Percentiles rank a stretch among this genome's conserved stretches.
Evolutionary conservation across 2,888 invertebrate species (phyloP).

Genomic region (Nowickia ferox): DNA sequence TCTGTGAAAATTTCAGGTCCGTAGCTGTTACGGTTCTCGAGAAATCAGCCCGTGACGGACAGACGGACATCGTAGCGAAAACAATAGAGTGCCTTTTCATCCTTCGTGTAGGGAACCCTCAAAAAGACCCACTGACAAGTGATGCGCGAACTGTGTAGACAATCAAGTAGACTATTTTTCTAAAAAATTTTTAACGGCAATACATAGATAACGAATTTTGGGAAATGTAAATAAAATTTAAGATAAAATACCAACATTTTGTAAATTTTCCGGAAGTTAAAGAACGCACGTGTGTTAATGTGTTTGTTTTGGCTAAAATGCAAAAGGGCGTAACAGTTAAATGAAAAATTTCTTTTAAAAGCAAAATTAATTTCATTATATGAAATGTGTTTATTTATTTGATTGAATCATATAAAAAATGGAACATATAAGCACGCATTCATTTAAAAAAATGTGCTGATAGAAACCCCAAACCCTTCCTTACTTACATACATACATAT

Average conservation of each 20-base stretch:
- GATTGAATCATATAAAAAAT: conserved; percentile 4
- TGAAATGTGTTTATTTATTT: neutral
- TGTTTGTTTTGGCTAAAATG: conserved; percentile 24
- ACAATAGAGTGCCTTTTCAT: too few species aligned
- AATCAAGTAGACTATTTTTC: too few species aligned
- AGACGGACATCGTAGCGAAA: too few species aligned
- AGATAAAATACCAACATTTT: neutral
- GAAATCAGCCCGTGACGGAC: too few species aligned
- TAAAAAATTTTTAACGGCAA: too few species aligned
- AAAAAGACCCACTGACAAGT: too few species aligned
- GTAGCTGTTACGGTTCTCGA: too few species aligned
- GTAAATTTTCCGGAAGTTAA: conserved; percentile 52
- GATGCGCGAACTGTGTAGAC: too few species aligned
- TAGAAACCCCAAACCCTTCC: neutral
- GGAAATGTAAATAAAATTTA: neutral
- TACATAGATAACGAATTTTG: neutral
- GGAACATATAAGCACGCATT: neutral
- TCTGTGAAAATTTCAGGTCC: too few species aligned
- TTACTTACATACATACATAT: neutral
- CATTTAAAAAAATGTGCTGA: conserved; percentile 1
- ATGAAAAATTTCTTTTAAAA: neutral
- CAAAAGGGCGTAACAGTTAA: conserved; percentile 16
- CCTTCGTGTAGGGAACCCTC: too few species aligned
- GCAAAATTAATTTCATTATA: neutral
- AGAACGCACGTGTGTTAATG: conserved; percentile 36